Conservation (phyloP, 2,888 invertebrate genomes). For the Leptinotarsa tumamoca region DNA sequence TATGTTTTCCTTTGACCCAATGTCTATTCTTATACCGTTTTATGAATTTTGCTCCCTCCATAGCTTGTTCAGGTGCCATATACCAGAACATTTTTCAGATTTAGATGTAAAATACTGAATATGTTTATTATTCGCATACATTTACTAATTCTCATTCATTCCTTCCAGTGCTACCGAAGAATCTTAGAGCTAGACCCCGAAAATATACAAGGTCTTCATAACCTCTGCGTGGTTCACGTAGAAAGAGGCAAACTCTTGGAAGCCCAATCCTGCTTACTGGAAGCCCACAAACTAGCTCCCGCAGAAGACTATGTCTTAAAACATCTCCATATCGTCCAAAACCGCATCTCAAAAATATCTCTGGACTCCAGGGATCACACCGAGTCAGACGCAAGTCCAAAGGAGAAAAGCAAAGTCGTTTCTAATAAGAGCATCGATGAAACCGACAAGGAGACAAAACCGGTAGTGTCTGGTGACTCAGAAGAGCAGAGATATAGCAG, state of each 20-base stretch:
- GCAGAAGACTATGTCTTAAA: slow-evolving; percentile 91
- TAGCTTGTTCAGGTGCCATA: too few species aligned
- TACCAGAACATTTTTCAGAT: too few species aligned
- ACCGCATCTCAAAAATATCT: slow-evolving; percentile 70
- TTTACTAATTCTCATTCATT: not conserved
- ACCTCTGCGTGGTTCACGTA: slow-evolving; percentile 95
- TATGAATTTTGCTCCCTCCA: too few species aligned
- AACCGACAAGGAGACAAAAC: slow-evolving; percentile 62
- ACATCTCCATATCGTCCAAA: slow-evolving; percentile 89
- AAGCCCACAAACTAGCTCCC: slow-evolving; percentile 86
- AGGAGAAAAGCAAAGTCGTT: slow-evolving; percentile 61
- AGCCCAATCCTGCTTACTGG: slow-evolving; percentile 87
- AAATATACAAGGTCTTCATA: slow-evolving; percentile 95
- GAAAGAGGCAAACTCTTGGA: slow-evolving; percentile 88
- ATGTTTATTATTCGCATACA: too few species aligned
- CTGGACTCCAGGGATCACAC: slow-evolving; percentile 59
- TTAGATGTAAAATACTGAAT: too few species aligned
- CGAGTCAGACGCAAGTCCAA: slow-evolving; percentile 52
- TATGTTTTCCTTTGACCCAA: too few species aligned
- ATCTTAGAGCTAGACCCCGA: slow-evolving; percentile 89
- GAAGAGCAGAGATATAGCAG: slow-evolving; percentile 65
- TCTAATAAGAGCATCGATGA: slow-evolving; percentile 64
- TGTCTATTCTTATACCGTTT: too few species aligned
- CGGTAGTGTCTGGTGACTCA: slow-evolving; percentile 63
- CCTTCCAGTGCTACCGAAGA: slow-evolving; percentile 85